These are phyloP conservation scores for Valencia hispanica DNA, from an alignment of 2,797 vertebrate species.

Conservation along the genomic window DNA sequence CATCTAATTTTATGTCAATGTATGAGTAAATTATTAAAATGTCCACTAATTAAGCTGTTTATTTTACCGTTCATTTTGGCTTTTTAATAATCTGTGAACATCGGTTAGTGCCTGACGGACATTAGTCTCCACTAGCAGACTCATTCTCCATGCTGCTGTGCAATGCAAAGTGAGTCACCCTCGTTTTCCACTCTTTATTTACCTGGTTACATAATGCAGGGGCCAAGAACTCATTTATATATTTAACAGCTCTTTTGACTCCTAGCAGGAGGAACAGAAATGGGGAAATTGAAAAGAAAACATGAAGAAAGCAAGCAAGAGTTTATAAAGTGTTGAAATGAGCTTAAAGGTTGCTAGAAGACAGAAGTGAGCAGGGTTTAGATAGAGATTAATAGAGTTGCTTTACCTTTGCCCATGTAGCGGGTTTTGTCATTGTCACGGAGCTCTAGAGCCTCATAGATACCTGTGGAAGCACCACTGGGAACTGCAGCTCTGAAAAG, in stretches of 20 bases:
- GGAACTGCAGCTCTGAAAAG: constrained; percentile 98
- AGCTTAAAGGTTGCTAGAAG: constrained; percentile 4
- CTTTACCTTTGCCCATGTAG: constrained; percentile 94
- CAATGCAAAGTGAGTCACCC: constrained; percentile 27
- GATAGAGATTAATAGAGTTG: no score
- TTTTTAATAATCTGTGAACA: constrained; percentile 66
- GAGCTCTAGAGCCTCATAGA: constrained; percentile 97
- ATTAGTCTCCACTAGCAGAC: constrained; percentile 79
- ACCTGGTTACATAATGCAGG: constrained; percentile 98
- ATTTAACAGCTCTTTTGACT: constrained; percentile 98
- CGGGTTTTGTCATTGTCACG: constrained; percentile 98
- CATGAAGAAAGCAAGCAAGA: constrained; percentile 26
- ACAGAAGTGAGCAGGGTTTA: background rate
- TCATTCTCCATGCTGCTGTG: constrained; percentile 76
- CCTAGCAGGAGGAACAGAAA: constrained; percentile 83
- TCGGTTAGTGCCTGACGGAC: constrained; percentile 59
- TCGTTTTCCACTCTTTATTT: constrained; percentile 77
- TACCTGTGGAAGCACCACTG: constrained; percentile 96
- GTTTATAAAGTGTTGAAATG: constrained; percentile 20
- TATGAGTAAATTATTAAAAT: background rate
- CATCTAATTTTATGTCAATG: constrained; percentile 9
- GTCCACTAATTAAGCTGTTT: background rate
- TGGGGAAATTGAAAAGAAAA: constrained; percentile 35
- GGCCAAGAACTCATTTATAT: constrained; percentile 98
- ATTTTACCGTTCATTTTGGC: constrained; percentile 53